Evolutionary conservation across 2,797 vertebrate genomes (phyloP).

Genomic region (Siniperca obscura): DNA sequence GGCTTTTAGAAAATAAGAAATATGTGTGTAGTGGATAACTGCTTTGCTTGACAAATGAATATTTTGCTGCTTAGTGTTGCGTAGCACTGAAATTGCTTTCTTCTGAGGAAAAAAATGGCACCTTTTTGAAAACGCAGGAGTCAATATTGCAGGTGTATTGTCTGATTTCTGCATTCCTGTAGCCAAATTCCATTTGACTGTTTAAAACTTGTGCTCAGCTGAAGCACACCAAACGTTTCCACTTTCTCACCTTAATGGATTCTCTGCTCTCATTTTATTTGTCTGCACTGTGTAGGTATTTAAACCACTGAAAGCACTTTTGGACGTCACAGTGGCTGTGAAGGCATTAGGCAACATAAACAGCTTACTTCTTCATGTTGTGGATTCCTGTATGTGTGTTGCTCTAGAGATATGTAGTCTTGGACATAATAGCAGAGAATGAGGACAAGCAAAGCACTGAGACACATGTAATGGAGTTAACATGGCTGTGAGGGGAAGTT

Average conservation of each 20-base stretch:
- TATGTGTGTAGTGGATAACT: background rate
- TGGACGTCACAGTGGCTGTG: slow-evolving; percentile 14
- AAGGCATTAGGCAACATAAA: slow-evolving; percentile 21
- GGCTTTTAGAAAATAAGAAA: slow-evolving; percentile 1
- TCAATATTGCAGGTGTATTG: background rate
- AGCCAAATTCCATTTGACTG: background rate
- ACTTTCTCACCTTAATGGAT: slow-evolving; percentile 29
- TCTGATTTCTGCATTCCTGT: background rate
- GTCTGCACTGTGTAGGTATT: slow-evolving; percentile 18
- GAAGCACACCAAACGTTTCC: slow-evolving; percentile 1
- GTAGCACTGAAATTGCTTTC: slow-evolving; percentile 21
- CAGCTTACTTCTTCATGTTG: slow-evolving; percentile 16
- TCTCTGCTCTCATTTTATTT: slow-evolving; percentile 13
- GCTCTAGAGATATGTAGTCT: slow-evolving; percentile 27
- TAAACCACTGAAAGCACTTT: slow-evolving; percentile 28
- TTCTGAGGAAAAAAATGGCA: background rate
- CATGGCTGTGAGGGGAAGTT: background rate
- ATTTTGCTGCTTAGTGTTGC: slow-evolving; percentile 29
- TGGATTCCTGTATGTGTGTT: slow-evolving; percentile 33
- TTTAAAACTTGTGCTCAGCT: slow-evolving; percentile 9
- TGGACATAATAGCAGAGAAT: slow-evolving; percentile 8
- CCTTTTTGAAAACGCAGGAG: slow-evolving; percentile 12
- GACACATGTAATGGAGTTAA: slow-evolving; percentile 2
- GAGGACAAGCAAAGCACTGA: background rate
- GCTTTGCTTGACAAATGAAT: slow-evolving; percentile 25